Evolutionary conservation across 2,113 vertebrate species (phyloP).

Genomic region (Echinops telfairi): DNA sequence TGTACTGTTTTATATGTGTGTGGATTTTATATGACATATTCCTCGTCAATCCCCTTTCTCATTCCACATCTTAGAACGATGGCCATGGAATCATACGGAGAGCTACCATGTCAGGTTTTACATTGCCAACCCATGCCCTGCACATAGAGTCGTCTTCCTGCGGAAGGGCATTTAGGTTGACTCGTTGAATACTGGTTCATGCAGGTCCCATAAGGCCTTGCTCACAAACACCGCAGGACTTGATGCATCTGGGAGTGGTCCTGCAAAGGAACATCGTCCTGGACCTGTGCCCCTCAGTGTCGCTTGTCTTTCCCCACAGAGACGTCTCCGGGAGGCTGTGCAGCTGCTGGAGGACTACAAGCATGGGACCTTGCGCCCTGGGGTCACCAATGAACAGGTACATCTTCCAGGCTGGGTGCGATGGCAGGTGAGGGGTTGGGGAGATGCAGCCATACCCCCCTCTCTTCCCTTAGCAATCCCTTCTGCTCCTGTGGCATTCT

Average conservation of each 20-base stretch:
- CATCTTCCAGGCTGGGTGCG: not conserved
- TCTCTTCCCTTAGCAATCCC: not conserved
- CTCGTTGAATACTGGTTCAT: not conserved
- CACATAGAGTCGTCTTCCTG: not conserved
- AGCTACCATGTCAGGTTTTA: not conserved
- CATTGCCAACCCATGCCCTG: not conserved
- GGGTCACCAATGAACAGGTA: slow-evolving; percentile 94
- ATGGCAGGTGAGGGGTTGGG: not conserved
- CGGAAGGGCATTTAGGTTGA: not conserved
- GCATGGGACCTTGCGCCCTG: slow-evolving; percentile 88
- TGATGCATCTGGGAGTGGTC: not conserved
- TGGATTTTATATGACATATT: not conserved
- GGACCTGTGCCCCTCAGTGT: not conserved
- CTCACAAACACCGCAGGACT: not conserved
- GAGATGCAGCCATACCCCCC: not conserved
- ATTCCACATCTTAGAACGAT: not conserved
- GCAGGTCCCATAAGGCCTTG: not conserved
- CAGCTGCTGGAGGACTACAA: slow-evolving; percentile 92
- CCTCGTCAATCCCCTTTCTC: slow-evolving; percentile 48
- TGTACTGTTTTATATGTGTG: not conserved
- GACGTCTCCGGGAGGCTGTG: slow-evolving; percentile 91
- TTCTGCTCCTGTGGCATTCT: not conserved
- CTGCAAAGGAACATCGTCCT: not conserved
- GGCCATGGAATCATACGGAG: not conserved
- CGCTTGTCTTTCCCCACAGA: slow-evolving; percentile 85